Percentiles rank a stretch among this genome's conserved stretches.
Conservation (phyloP, 2,113 vertebrate genomes). For the Tonatia bakeri region DNA sequence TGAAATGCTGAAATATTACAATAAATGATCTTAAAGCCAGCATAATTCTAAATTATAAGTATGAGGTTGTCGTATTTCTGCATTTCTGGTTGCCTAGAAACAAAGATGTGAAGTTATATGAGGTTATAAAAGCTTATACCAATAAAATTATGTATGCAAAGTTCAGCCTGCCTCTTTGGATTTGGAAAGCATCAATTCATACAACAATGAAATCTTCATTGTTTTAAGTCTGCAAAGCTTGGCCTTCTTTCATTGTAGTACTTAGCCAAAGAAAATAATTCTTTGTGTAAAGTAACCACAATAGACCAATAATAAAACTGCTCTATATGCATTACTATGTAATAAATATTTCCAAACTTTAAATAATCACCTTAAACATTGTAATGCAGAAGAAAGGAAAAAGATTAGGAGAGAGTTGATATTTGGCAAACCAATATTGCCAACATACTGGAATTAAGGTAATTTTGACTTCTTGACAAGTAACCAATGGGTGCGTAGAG, state of each 20-base stretch:
- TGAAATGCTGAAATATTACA: background rate
- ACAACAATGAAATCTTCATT: background rate
- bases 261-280: slow-evolving; percentile 14
- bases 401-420: background rate
- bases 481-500: background rate
- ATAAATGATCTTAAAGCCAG: slow-evolving; percentile 31
- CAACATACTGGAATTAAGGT: background rate
- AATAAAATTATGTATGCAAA: slow-evolving; percentile 34
- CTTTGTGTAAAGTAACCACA: background rate
- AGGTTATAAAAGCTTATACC: background rate
- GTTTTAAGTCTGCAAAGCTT: background rate
- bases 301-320: background rate
- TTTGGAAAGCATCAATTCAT: background rate
- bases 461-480: background rate
- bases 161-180: slow-evolving; percentile 21
- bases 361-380: background rate
- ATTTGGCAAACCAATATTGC: background rate
- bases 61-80: slow-evolving; percentile 24
- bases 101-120: slow-evolving; percentile 36
- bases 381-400: background rate
- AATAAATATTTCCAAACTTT: background rate
- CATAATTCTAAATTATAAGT: slow-evolving; percentile 18
- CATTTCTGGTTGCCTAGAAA: slow-evolving; percentile 57
- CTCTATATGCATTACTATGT: background rate
- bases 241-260: background rate